A percentile compares a stretch with the other conserved stretches of the same genome.
Conservation (phyloP, 2,113 vertebrate species). For the Alligator sinensis region DNA sequence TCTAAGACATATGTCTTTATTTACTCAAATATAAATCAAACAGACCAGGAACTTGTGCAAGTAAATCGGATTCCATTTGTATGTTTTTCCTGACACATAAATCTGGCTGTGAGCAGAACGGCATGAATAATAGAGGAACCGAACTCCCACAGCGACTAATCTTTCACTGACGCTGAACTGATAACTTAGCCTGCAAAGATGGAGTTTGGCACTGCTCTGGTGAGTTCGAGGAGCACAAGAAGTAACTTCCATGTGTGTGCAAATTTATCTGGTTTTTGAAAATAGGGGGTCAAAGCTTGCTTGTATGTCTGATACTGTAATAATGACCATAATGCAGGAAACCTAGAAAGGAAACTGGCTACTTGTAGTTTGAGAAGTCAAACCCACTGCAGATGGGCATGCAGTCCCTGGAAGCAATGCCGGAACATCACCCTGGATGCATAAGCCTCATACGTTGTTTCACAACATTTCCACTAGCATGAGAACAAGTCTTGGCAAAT, state of each 20-base stretch:
- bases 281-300: not conserved
- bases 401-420: not conserved
- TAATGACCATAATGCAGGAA: not conserved
- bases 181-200: slow-evolving; percentile 73
- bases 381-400: not conserved
- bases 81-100: slow-evolving; percentile 88
- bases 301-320: not conserved
- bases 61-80: slow-evolving; percentile 85
- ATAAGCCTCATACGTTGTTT: not conserved
- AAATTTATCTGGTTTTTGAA: not conserved
- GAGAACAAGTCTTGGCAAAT: not conserved
- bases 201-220: slow-evolving; percentile 1
- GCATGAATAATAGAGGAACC: slow-evolving; percentile 82
- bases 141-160: slow-evolving; percentile 78
- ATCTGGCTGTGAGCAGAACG: slow-evolving; percentile 79
- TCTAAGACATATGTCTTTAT: slow-evolving; percentile 83
- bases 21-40: slow-evolving; percentile 84
- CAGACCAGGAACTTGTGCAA: slow-evolving; percentile 76
- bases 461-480: not conserved
- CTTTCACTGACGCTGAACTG: slow-evolving; percentile 72
- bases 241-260: rapidly evolving
- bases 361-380: not conserved
- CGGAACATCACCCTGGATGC: too few species aligned
- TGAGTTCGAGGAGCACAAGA: not conserved
- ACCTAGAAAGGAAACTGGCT: not conserved